Base-by-base conservation (phyloP, 2,113 vertebrate species). In the Kobus ellipsiprymnus region DNA sequence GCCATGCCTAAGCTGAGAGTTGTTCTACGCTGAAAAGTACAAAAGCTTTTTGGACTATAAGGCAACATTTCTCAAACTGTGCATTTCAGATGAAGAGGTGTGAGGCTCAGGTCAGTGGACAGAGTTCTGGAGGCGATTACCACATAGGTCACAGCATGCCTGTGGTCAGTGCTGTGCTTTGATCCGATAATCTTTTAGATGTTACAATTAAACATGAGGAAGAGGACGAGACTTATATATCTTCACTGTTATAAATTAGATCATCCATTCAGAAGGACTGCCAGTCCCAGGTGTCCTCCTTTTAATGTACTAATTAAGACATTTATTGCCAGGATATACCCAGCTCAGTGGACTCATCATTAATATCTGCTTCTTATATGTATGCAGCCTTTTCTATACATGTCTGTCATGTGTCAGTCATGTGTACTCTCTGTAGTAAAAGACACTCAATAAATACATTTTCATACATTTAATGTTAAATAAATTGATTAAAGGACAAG, bases 371-470 rank as follows among this genome's bases (percentile, higher is more conserved):
- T 62, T 82, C 19, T 74, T 54, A 27, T 12, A 17, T 60, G 30
- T 8, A 74, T 0, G 0, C 3, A 12, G 29, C 1, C 14, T 4
- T 30, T 4, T 87, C 13, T 21, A 13, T 46, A 27, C 7, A 46
- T 1, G 6, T 1, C 8, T 19, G 50, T 92, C 14, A n/a, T 40
- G 6, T 23, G 27, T 17, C 36, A 52, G 54, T 14, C 33, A 10
- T 62, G 29, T 21, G 8, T 29, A 3, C 13, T 62, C 13, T 89
- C 27, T 64, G 14, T 60, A 50, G 17, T 64, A 83, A 15, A 1
- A 87, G 44, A 44, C 7, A 84, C 1, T 29, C n/a, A 86, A 29
- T 90, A 90, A 83, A 62, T 23, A 36, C 5, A 82, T 13, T 77
- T 90, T 71, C 40, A 67, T 67, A 36, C 9, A 71, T 57, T 62